Conservation (phyloP, 2,797 vertebrate genomes). For the Sebastes steindachneri region DNA sequence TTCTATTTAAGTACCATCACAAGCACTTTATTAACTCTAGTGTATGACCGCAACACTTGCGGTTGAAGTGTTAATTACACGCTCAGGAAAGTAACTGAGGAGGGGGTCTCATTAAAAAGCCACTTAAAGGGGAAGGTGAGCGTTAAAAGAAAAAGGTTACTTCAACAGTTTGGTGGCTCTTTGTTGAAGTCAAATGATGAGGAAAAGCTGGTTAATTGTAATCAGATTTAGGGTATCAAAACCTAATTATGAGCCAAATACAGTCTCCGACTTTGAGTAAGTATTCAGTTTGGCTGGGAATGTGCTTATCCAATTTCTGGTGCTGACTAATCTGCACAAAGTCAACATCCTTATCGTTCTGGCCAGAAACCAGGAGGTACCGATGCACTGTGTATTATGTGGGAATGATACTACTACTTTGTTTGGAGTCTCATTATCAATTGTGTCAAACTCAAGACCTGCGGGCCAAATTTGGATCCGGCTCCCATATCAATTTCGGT, state of each 20-base stretch:
- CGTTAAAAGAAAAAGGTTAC: neutral
- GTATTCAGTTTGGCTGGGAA: slow-evolving; percentile 39
- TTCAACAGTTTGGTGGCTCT: neutral
- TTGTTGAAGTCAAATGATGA: neutral
- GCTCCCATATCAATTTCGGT: too few relatives aligned
- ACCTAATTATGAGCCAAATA: slow-evolving; percentile 4
- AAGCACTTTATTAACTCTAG: neutral
- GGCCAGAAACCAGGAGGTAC: slow-evolving; percentile 27
- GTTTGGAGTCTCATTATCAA: neutral
- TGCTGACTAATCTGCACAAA: slow-evolving; percentile 44
- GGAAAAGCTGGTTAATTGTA: neutral
- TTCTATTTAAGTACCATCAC: neutral
- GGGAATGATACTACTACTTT: neutral
- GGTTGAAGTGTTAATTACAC: slow-evolving; percentile 5
- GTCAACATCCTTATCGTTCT: slow-evolving; percentile 66
- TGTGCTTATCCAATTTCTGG: slow-evolving; percentile 41
- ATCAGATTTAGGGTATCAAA: neutral
- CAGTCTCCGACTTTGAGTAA: neutral
- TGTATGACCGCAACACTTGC: neutral
- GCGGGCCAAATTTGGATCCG: too few relatives aligned
- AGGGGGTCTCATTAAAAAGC: neutral
- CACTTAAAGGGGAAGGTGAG: neutral
- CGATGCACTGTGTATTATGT: slow-evolving; percentile 19
- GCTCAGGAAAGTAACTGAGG: neutral
- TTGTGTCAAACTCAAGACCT: too few relatives aligned